These are phyloP conservation scores for Polyommatus icarus DNA, from an alignment of 2,888 invertebrate genomes.

Conservation along the genomic window DNA sequence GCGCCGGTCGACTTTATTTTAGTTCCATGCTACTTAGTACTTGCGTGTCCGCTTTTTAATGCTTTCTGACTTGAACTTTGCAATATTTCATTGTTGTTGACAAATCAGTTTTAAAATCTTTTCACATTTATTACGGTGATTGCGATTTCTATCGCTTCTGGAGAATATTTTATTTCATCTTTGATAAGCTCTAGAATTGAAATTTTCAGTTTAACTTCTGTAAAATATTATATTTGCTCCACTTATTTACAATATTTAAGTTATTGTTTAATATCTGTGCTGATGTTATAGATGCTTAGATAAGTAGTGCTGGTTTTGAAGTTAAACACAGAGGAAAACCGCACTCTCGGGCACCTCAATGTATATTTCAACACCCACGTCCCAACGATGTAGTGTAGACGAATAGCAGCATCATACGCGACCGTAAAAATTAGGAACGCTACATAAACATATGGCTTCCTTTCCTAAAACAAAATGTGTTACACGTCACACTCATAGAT, in stretches of 20 bases:
- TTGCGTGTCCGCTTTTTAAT: constrained; percentile 24
- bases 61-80: constrained; percentile 25
- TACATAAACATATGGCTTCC: background rate
- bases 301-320: constrained; percentile 21
- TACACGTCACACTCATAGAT: background rate
- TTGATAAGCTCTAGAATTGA: background rate
- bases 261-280: background rate
- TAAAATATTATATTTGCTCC: background rate
- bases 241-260: background rate
- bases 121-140: background rate
- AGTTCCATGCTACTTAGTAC: constrained; percentile 30
- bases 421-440: constrained; percentile 14
- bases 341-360: background rate
- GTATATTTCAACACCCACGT: constrained; percentile 24
- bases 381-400: background rate
- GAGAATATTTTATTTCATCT: background rate
- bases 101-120: constrained; percentile 8
- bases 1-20: constrained; percentile 48
- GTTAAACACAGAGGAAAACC: constrained; percentile 9
- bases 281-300: background rate
- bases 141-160: background rate
- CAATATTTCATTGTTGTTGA: constrained; percentile 25
- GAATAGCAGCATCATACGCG: background rate
- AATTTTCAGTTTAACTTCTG: background rate
- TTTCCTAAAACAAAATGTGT: background rate